Evolutionary conservation across 1,140 invertebrate species (phyloP).

Genomic region (Drosophila lacteicornis): DNA sequence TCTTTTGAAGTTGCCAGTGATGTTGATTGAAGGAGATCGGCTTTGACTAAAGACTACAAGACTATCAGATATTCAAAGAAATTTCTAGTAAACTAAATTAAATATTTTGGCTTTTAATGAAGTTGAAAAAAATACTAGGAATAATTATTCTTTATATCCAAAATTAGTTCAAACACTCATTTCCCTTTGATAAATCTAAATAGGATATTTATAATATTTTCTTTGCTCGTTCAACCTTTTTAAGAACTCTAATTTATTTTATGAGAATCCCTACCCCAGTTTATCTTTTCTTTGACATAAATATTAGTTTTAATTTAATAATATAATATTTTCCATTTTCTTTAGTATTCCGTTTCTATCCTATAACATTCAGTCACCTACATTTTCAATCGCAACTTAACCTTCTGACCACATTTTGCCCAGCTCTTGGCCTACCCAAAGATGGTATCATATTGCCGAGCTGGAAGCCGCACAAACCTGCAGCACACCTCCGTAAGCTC

Average conservation of each 20-base stretch:
- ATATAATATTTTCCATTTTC: not conserved
- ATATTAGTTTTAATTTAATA: not conserved
- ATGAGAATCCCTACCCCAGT: not conserved
- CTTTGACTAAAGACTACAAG: not conserved
- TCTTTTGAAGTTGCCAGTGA: constrained; percentile 8
- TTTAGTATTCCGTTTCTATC: not conserved
- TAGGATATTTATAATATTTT: too few relatives aligned
- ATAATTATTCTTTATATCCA: not conserved
- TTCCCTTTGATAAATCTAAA: not conserved
- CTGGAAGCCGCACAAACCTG: constrained; percentile 29
- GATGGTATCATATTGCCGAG: constrained; percentile 54
- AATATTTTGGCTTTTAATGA: not conserved
- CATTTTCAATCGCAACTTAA: constrained; percentile 62
- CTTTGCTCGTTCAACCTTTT: too few relatives aligned
- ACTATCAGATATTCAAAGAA: not conserved
- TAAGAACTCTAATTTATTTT: not conserved
- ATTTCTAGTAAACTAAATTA: not conserved
- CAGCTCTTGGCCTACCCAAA: not conserved
- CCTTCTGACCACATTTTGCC: constrained; percentile 61
- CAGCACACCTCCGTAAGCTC: constrained; percentile 6
- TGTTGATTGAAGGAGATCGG: constrained; percentile 18
- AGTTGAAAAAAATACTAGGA: constrained; percentile 10
- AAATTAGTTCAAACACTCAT: not conserved
- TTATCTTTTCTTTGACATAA: not conserved
- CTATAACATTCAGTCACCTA: constrained; percentile 10